Evolutionary conservation across 2,797 vertebrate genomes (phyloP), one percentile per base, ranked within the genome.

Genomic region (Triplophysa yarkandensis): DNA sequence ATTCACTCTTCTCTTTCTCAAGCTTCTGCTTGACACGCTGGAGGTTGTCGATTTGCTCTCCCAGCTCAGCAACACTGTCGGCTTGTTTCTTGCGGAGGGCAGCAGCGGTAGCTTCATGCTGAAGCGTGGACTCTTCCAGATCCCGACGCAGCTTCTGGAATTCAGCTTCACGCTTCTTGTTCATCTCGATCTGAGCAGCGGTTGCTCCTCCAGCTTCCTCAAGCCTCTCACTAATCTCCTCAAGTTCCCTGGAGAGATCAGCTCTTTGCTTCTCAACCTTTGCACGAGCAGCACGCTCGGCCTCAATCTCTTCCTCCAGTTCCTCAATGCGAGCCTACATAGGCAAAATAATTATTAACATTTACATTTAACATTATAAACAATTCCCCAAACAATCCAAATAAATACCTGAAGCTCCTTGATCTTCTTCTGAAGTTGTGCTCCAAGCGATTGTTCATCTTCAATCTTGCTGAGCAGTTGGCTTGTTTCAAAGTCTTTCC

Each of bases 341-440:
- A 30, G 16, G 4, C 7, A 58, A 43, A n/a, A 2, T 28, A 30
- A 4, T 25, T 3, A 52, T 14, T 28, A 6, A 5, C 0, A 54
- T 4, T 25, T 57, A 1, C 17, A n/a, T n/a, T 3, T 10, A 57
- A 0, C 1, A 14, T 30, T 32, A 27, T 28, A 7, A 57, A n/a
- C 2, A 32, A 57, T 57, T 2, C 7, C 1, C 3, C 2, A 57
- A 30, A 32, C 6, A 9, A 14, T 25, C 2, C 8, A 52, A 73
- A 36, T 3, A 79, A 70, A 68, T 85, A 95, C 95, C 93, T 95
- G 94, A 67, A 95, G 88, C 60, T 96, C 94, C 77, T 96, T 95
- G 74, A 95, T 95, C 87, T 95, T 97, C 89, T 96, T 96, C 71
- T 96, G 95, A 44, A 94, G 83, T 75, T 97, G 95, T 80, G 91